Base-by-base conservation (phyloP, 2,113 vertebrate genomes). In the Eonycteris spelaea region DNA sequence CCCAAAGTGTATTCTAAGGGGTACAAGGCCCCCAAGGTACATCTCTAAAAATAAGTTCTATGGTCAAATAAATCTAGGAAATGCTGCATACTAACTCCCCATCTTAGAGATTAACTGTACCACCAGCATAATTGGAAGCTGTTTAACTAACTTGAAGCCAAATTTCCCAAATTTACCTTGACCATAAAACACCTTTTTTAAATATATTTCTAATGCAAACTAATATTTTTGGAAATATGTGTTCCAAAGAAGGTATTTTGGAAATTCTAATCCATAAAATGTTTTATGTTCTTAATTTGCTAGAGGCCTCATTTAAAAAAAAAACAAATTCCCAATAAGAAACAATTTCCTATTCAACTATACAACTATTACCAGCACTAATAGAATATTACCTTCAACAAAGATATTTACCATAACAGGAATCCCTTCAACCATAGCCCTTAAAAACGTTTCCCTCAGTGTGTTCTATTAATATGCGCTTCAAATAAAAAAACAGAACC, bases 121-220 rank as follows among this genome's bases (percentile, higher is more conserved):
- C 28, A 53, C 48, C 55, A 35, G 18, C 51, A 88, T 19, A 80
- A 35, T 68, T 21, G 85, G 43, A 96, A 53, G 12, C 35, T 53
- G 5, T 65, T 87, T 94, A 96, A 96, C 16, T 94, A 96, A 96
- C 16, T 63, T 89, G 83, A 96, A 93, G 2, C 33, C 28, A 15
- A 51, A 92, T 30, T 90, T 77, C 19, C 18, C 57, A 79, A 92
- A 8, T 95, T 96, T 94, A 90, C 40, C 24, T 90, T 89, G 26
- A 96, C 9, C 48, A 67, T 24, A 16, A 40, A 87, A 90, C 8
- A 86, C 40, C 45, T 89, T 70, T 67, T 43, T 65, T 63, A n/a
- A n/a, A n/a, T 40, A 14, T 67, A 88, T 30, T 93, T 16, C 79
- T 51, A 79, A 53, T 24, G 7, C 35, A 86, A 87, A 65, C 22